These are phyloP conservation scores for Geococcyx californianus DNA, from an alignment of 2,113 vertebrate genomes.

Conservation along the genomic window DNA sequence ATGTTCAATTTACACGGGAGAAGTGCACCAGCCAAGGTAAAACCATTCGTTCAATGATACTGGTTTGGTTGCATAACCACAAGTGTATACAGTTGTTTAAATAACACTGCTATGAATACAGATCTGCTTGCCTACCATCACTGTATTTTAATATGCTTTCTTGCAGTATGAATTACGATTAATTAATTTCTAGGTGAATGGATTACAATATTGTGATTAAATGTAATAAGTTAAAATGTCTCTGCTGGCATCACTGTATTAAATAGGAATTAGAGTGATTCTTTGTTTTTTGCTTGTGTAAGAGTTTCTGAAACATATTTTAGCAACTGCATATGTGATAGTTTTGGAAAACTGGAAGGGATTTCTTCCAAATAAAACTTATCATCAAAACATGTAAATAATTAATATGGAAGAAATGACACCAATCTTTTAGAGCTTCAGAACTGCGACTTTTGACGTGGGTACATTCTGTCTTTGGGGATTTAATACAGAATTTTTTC, in stretches of 20 bases:
- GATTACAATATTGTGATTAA: conserved; percentile 43
- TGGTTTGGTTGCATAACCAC: conserved; percentile 38
- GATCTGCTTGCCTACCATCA: neutral
- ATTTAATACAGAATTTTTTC: neutral
- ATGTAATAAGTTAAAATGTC: conserved; percentile 15
- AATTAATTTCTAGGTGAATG: conserved; percentile 55
- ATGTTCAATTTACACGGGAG: neutral
- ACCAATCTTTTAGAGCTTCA: neutral
- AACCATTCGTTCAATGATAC: conserved; percentile 1
- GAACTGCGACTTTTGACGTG: neutral
- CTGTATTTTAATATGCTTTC: neutral
- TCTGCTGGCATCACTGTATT: neutral
- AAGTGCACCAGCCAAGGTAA: neutral
- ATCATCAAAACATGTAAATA: neutral
- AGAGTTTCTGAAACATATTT: neutral
- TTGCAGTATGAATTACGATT: conserved; percentile 41
- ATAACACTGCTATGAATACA: neutral
- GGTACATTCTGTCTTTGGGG: neutral
- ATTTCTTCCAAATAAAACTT: neutral
- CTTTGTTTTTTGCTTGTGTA: neutral
- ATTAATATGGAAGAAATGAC: neutral
- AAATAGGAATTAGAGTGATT: neutral
- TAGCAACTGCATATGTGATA: neutral
- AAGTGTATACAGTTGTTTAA: neutral
- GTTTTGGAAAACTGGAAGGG: neutral